Percentiles rank a stretch among this genome's conserved stretches.
phyloP scores from a whole-genome alignment of 2,113 vertebrate genomes.

The Gambusia holbrooki region DNA sequence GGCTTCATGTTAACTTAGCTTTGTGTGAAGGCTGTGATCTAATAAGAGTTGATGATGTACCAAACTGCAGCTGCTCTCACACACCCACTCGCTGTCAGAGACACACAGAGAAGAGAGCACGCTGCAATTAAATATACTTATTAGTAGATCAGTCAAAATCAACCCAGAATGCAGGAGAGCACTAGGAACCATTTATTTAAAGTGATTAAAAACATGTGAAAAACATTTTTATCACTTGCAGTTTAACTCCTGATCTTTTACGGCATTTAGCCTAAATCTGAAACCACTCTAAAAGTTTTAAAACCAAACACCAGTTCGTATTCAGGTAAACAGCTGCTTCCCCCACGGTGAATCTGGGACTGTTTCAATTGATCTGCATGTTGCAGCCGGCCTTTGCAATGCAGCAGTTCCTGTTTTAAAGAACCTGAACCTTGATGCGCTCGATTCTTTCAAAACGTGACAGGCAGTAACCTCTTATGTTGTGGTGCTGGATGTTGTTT shows the following conservation, averaged over 20 bases:
- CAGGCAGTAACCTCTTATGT: background rate
- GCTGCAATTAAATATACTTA: conserved; percentile 69
- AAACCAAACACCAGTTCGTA: background rate
- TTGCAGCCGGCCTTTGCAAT: background rate
- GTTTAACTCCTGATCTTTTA: background rate
- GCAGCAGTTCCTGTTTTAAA: background rate
- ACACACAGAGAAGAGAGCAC: conserved; percentile 34
- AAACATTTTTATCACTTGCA: background rate
- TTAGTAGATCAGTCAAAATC: conserved; percentile 19
- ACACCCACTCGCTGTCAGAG: conserved; percentile 72
- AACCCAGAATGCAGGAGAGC: background rate
- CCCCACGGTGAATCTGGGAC: background rate
- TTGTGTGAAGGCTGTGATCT: conserved; percentile 55
- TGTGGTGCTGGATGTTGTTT: background rate
- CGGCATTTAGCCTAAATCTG: background rate
- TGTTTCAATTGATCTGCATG: background rate
- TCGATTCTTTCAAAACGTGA: background rate
- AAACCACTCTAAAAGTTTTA: background rate
- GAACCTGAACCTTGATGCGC: background rate
- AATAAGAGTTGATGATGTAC: conserved; percentile 66
- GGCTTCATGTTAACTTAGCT: conserved; percentile 22
- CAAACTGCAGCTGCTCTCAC: conserved; percentile 72
- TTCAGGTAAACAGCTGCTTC: background rate
- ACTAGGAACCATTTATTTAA: background rate
- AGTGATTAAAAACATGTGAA: background rate